These are phyloP conservation scores for Drosophila nebulosa DNA, from an alignment of 1,140 invertebrate genomes.

Conservation along the genomic window DNA sequence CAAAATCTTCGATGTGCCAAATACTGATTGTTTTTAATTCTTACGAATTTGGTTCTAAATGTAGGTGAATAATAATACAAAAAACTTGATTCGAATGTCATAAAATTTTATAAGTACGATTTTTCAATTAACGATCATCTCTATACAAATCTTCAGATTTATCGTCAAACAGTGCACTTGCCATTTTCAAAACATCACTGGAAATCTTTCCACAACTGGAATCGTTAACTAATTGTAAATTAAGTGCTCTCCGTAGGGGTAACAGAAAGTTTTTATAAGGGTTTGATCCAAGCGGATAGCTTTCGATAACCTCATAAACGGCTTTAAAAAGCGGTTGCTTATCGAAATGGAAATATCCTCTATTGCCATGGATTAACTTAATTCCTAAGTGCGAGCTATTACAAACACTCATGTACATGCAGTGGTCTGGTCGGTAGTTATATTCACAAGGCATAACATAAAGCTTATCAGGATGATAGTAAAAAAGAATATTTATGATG, in stretches of 20 bases:
- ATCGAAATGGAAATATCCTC: constrained; percentile 91
- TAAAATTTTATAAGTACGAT: neutral
- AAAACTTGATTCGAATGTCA: neutral
- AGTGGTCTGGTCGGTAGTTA: constrained; percentile 97
- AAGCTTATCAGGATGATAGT: constrained; percentile 92
- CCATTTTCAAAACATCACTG: constrained; percentile 71
- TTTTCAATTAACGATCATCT: neutral
- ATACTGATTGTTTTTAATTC: neutral
- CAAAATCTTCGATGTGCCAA: neutral
- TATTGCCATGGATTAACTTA: constrained; percentile 92
- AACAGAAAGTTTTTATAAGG: constrained; percentile 81
- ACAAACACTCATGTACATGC: constrained; percentile 95
- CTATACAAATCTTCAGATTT: constrained; percentile 15
- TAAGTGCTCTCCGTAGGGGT: constrained; percentile 81
- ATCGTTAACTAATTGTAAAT: constrained; percentile 66
- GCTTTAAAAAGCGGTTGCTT: constrained; percentile 94
- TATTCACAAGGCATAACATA: constrained; percentile 92
- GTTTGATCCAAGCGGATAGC: constrained; percentile 81
- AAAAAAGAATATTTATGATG: constrained; percentile 97
- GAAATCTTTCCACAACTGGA: constrained; percentile 83
- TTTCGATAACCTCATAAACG: constrained; percentile 87
- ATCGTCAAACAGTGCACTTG: constrained; percentile 36
- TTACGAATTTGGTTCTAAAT: neutral
- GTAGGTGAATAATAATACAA: neutral
- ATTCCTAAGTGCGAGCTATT: constrained; percentile 88